Evolutionary conservation across 2,888 invertebrate genomes (phyloP), one percentile per base, ranked within the genome.

Genomic region (Drosophila dives): DNA sequence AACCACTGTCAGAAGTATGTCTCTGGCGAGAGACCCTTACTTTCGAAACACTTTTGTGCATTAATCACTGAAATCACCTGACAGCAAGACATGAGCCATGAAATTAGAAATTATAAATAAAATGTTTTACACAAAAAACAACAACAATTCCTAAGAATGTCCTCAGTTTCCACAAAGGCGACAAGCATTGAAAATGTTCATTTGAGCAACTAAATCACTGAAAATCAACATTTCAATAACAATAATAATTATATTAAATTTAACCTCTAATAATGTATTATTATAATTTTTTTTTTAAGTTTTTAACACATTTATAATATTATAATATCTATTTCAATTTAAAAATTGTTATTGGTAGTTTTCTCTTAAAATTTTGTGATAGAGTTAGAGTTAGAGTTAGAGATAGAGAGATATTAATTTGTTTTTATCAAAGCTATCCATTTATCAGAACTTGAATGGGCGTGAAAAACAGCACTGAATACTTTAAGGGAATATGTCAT

Each of bases 51-150:
- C 63, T 69, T 64, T 58, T 20, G 49, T 34, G 56, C 67, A 86
- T 86, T 72, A 77, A 84, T 81, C 86, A 76, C 69, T 33, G 33
- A 84, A 75, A 73, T 82, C 85, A 86, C 77, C 85, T 87, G 85
- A 85, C 87, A 84, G 75, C 61, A 40, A 29, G 54, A 53, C 66
- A 80, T 78, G 78, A 82, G 76, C 65, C 83, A 72, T 78, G 70
- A 85, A 80, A 87, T 84, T 72, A 69, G 71, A 78, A 76, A 78
- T 64, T 78, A 76, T 78, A 84, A 84, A 80, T 78, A 76, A 72
- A 80, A 75, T 49, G 17, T 11, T 67, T 50, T 38, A 59, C 20
- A 29, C 36, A 3, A 29, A 29, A 5, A 29, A 51, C 26, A 49
- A 71, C 23, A 15, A 26, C 33, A 1, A 15, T 5, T 12, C 3